Evolutionary conservation across 1,140 invertebrate genomes (phyloP), one percentile per base, ranked within the genome.

Genomic region (Drosophila tani): DNA sequence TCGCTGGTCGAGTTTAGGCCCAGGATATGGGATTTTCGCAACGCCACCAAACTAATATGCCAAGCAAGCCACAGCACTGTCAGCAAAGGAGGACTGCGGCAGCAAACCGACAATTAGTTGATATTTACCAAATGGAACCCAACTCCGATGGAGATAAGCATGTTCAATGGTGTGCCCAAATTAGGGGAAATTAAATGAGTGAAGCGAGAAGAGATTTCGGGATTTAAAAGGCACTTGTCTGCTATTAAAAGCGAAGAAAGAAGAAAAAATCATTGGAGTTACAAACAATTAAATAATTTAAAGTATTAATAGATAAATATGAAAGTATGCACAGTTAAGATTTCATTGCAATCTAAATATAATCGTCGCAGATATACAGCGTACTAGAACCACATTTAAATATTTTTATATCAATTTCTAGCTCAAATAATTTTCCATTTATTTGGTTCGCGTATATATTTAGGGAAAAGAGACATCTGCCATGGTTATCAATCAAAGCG

Each of bases 31-130:
- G 21, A 45, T 53, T 67, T 67, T 46, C 21, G 40, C 40, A 66
- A 47, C 12, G 45, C 45, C 59, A 46, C 45, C 32, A 51, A 43
- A 50, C 69, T 76, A 76, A 76, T 76, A 76, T 66, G 50, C 43
- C 45, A 55, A 57, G 21, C 24, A 57, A 57, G 29, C 49, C 17
- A 35, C 45, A 19, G 43, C 43, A 71, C 43, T 58, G 69, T 59
- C 66, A 71, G n/a, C 35, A 49, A 49, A 45, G 58, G 51, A 58
- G 67, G 69, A 41, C 32, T 70, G 65, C 50, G 67, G 40, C 65
- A n/a, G 24, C 17, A 7, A 46, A 49, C 65, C 41, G 32, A 49
- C 68, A 71, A 71, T 71, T 71, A 71, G 68, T 56, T 71, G 24
- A 38, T 53, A 55, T 68, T 69, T 69, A 35, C 38, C 38, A 58